Conservation (phyloP, 2,888 invertebrate genomes). For the Meghimatium bilineatum region DNA sequence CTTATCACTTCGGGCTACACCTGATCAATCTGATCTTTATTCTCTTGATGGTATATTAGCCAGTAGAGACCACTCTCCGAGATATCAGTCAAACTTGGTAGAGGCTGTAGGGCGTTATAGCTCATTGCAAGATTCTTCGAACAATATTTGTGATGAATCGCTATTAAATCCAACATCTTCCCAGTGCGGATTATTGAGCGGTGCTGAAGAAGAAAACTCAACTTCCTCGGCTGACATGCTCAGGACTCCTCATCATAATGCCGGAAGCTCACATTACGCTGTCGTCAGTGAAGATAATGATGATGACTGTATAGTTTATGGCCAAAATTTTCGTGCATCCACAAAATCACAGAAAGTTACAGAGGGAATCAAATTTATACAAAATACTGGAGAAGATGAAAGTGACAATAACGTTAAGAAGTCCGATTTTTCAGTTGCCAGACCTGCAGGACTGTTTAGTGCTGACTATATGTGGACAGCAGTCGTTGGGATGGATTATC, state of each 20-base stretch:
- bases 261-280: background rate
- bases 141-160: background rate
- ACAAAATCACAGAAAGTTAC: background rate
- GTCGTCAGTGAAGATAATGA: slow-evolving; percentile 33
- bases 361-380: background rate
- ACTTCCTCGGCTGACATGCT: too few relatives aligned
- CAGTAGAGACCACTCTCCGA: slow-evolving; percentile 2
- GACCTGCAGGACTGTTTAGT: background rate
- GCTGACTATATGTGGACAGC: slow-evolving; percentile 48
- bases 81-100: background rate
- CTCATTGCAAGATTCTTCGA: background rate
- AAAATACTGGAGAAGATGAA: background rate
- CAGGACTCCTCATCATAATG: background rate
- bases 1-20: slow-evolving; percentile 35
- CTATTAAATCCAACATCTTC: background rate
- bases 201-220: background rate
- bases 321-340: background rate
- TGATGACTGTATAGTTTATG: slow-evolving; percentile 42
- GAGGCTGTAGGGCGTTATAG: background rate
- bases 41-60: background rate
- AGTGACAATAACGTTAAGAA: background rate
- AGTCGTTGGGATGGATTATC: slow-evolving; percentile 53
- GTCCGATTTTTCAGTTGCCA: background rate
- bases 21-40: slow-evolving; percentile 20
- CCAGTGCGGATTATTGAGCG: background rate